These are phyloP conservation scores for Drosophila vallismaia DNA, from an alignment of 2,888 invertebrate genomes.

Conservation along the genomic window DNA sequence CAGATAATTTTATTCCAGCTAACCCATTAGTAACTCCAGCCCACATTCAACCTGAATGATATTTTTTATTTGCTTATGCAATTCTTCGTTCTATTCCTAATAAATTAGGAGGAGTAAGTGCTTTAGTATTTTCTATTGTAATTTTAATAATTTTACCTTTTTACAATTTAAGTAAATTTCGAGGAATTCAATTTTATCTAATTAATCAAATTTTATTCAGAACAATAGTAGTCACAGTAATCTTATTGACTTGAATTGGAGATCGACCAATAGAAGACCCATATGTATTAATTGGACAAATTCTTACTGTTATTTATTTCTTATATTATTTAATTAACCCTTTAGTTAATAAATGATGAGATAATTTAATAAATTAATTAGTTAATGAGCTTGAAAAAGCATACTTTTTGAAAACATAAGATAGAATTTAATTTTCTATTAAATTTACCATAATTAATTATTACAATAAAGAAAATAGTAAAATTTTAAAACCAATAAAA, in stretches of 20 bases:
- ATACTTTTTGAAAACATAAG: constrained; percentile 89
- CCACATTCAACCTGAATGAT: constrained; percentile 94
- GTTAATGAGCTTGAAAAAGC: constrained; percentile 88
- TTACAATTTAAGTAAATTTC: constrained; percentile 85
- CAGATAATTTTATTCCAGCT: constrained; percentile 89
- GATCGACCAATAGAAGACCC: constrained; percentile 88
- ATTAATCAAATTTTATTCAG: constrained; percentile 87
- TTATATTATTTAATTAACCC: constrained; percentile 86
- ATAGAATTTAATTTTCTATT: constrained; percentile 86
- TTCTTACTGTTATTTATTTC: constrained; percentile 86
- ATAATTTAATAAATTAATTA: constrained; percentile 84
- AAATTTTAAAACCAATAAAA: constrained; percentile 85
- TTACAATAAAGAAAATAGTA: constrained; percentile 80
- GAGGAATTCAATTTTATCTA: constrained; percentile 87
- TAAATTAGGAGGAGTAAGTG: constrained; percentile 89
- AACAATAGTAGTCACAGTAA: constrained; percentile 85
- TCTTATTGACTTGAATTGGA: constrained; percentile 90
- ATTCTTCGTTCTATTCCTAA: constrained; percentile 92
- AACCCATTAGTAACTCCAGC: constrained; percentile 86
- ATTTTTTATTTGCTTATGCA: constrained; percentile 92
- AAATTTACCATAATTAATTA: constrained; percentile 85
- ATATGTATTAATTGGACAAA: constrained; percentile 87
- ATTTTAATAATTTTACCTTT: constrained; percentile 88
- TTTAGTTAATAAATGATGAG: constrained; percentile 85
- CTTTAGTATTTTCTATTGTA: constrained; percentile 86